Evolutionary conservation across 2,888 invertebrate genomes (phyloP).

Genomic region (Sturmia bella): DNA sequence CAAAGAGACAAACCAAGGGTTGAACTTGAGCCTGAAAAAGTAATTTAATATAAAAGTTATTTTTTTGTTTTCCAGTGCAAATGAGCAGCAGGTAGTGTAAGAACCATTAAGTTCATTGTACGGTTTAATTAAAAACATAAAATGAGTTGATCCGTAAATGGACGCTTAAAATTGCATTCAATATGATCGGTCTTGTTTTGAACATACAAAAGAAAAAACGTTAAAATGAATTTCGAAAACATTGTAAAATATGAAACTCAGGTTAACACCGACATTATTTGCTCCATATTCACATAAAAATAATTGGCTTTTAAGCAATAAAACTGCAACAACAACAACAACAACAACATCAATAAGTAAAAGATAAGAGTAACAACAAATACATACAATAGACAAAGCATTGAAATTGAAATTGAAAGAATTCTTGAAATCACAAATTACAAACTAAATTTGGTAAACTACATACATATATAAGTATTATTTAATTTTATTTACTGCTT

Average conservation of each 20-base stretch:
- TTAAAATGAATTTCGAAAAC: conserved; percentile 26
- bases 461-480: conserved; percentile 21
- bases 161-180: neutral
- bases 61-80: no score
- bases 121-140: no score
- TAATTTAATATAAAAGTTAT: no score
- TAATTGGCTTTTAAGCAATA: conserved; percentile 72
- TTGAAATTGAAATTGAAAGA: conserved; percentile 43
- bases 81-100: no score
- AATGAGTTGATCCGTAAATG: no score
- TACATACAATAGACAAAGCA: conserved; percentile 69
- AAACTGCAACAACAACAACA: conserved; percentile 71
- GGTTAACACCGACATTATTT: conserved; percentile 78
- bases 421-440: conserved; percentile 31
- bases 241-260: conserved; percentile 30
- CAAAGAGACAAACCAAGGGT: no score
- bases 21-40: no score
- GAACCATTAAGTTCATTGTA: no score
- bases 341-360: conserved; percentile 62
- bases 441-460: conserved; percentile 35
- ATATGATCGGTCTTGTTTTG: conserved; percentile 1
- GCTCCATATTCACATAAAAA: conserved; percentile 80
- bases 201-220: neutral
- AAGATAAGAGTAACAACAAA: conserved; percentile 68
- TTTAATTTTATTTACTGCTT: conserved; percentile 22